Evolutionary conservation across 2,888 invertebrate genomes (phyloP), one percentile per base, ranked within the genome.

Genomic region (Pterobdella sp.): DNA sequence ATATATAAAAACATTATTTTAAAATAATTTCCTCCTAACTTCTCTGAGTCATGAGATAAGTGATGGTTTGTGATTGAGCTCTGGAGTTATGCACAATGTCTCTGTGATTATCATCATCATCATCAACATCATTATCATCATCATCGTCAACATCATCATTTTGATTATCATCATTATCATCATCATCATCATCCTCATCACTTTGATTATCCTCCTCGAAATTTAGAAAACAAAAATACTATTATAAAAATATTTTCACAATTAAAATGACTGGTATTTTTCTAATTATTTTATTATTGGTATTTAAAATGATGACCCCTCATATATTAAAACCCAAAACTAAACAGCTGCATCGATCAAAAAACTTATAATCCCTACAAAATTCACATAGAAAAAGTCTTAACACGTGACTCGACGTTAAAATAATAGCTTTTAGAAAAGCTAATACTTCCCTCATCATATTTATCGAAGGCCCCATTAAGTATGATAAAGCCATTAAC

Each of bases 11-110:
- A 34, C 14, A 37, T 74, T 67, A 74, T 76, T 76, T 75, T 72
- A 81, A 80, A 74, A 95, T 92, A 81, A 92, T 91, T 49, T 94
- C 94, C 94, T 94, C 95, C 84, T 94, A 96, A 79, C 91, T 91
- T 72, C 80, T 49, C 0, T 31, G 18, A n/a, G n/a, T 34, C 31
- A 56, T 29, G 2, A 60, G 52, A 31, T 4, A 32, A 22, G 31
- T 31, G n/a, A 60, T 56, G 70, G 37, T 49, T 31, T 32, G 31
- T 0, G 32, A 29, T 31, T 68, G 68, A 22, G 37, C 68, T 35
- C 37, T n/a, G 22, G 42, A 26, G 37, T 68, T 68, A 37, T 37
- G 26, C 18, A 68, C 37, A 22, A 68, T 68, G 29, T 69, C 69
- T 22, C 69, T 37, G 26, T 10, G 32, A 4, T n/a, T 1, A 64